Evolutionary conservation across 2,797 vertebrate species (phyloP), one percentile per base, ranked within the genome.

Genomic region (Stomatorhinus walkeri): DNA sequence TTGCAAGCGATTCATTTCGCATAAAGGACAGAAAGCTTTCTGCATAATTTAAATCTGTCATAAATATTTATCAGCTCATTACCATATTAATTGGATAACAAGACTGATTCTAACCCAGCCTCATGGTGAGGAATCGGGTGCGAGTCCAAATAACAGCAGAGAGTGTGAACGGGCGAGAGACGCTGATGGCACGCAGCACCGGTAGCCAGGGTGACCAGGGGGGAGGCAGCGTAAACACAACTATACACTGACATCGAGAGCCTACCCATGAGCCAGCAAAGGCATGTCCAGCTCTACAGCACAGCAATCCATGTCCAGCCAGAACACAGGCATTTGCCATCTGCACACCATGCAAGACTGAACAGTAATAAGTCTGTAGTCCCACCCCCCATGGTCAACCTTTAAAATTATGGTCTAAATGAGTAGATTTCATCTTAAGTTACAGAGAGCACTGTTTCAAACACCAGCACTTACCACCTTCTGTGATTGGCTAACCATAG

Each of bases 41-140:
- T 96, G 96, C 95, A 97, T 97, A 97, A 97, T 97, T 97, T 95
- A 96, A 95, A 96, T 93, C 90, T 0, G 90, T 91, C 94, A 97
- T 97, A 96, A 97, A 97, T 97, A 97, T 97, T 97, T 97, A 97
- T 97, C 96, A 96, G 95, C 91, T 93, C 89, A 97, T 97, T 97
- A 96, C 95, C 97, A 97, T 97, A 97, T 97, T 97, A 97, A 97
- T 97, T 97, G 96, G 96, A 95, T 92, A 90, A 91, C 90, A 91
- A 91, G 59, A 90, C 89, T 90, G 90, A 91, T 88, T 88, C 90
- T 88, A 88, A 61, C 90, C 90, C 89, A 76, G 89, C 89, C 89
- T 79, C 84, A 90, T 90, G 90, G 92, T 87, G 48, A 91, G 92
- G 79, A 89, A 91, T 22, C 83, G 88, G 89, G 81, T 87, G 89